Conservation (phyloP, 2,888 invertebrate genomes). For the Megalurothrips usitatus region DNA sequence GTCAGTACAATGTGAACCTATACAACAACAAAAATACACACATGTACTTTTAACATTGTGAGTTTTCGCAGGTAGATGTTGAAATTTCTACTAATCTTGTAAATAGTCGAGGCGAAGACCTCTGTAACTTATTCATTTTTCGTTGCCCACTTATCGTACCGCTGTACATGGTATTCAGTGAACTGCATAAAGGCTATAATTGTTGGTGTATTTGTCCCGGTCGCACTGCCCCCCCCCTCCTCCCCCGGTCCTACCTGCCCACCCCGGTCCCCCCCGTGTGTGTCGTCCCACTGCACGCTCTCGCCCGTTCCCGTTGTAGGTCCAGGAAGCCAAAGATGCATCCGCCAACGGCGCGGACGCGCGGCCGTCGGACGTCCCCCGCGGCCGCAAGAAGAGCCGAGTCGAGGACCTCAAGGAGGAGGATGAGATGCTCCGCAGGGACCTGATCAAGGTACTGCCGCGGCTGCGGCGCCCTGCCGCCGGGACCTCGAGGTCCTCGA, state of each 20-base stretch:
- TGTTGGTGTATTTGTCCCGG: no score
- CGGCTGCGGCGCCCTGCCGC: neutral
- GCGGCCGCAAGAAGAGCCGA: conserved; percentile 42
- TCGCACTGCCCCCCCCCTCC: no score
- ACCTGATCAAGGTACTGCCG: conserved; percentile 29
- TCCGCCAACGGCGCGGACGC: neutral
- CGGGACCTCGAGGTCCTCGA: neutral
- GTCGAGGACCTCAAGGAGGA: conserved; percentile 43
- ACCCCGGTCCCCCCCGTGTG: neutral
- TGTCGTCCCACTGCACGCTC: neutral
- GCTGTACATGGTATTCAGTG: no score
- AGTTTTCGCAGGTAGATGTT: no score
- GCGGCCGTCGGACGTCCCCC: conserved; percentile 35
- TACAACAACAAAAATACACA: no score
- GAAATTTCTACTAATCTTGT: no score
- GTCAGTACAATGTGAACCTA: no score
- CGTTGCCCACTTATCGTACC: no score
- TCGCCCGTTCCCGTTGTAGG: conserved; percentile 9
- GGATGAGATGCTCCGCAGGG: conserved; percentile 35
- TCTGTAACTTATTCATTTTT: no score
- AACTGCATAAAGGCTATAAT: no score
- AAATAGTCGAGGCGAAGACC: no score
- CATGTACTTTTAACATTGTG: no score
- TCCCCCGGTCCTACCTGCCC: neutral
- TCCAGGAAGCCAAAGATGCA: conserved; percentile 7